Evolutionary conservation across 1,140 invertebrate species (phyloP).

Genomic region (Melanaphis sacchari): DNA sequence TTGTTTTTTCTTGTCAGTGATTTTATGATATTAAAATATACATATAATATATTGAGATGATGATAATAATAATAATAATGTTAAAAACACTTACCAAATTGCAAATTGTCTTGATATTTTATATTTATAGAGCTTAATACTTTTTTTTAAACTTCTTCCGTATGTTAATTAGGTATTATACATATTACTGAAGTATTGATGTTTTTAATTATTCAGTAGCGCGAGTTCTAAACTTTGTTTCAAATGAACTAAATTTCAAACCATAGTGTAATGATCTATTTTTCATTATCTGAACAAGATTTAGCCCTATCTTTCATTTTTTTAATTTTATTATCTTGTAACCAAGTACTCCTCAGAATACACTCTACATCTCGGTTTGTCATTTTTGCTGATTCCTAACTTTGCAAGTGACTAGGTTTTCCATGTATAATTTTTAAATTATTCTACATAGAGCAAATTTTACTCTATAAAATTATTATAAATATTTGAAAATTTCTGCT

Average conservation of each 20-base stretch:
- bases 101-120: no score
- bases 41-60: no score
- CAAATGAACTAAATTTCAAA: background rate
- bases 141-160: no score
- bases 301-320: background rate
- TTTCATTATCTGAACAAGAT: background rate
- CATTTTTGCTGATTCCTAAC: background rate
- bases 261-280: background rate
- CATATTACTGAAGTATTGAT: background rate
- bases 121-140: no score
- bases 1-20: no score
- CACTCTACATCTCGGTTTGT: no score
- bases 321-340: background rate
- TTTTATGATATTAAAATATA: no score
- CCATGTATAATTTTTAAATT: background rate
- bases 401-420: background rate
- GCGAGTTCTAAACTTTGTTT: background rate
- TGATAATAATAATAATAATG: no score
- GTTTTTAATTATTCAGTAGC: background rate
- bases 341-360: background rate
- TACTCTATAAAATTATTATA: no score
- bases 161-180: background rate
- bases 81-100: no score
- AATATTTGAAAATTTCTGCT: background rate
- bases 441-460: background rate